Conservation (phyloP, 2,113 vertebrate species). For the Prunella himalayana region DNA sequence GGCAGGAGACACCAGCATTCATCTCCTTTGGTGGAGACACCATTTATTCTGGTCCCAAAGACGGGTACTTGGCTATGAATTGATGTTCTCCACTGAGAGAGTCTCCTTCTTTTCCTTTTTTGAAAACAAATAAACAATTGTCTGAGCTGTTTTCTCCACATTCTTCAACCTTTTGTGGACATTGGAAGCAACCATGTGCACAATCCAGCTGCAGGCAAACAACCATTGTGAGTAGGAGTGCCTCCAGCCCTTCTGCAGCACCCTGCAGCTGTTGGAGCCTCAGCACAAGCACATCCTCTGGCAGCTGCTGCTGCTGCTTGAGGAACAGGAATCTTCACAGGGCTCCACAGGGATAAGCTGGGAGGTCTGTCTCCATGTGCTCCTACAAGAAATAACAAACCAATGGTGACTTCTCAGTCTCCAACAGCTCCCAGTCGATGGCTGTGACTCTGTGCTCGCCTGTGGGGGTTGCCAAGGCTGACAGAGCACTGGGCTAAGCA, state of each 20-base stretch:
- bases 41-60: background rate
- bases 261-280: background rate
- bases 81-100: background rate
- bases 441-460: background rate
- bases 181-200: background rate
- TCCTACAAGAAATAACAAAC: background rate
- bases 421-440: background rate
- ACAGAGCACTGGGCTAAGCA: background rate
- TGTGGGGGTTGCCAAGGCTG: background rate
- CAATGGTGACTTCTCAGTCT: background rate
- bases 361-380: background rate
- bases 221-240: background rate
- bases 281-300: background rate
- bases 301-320: background rate
- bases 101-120: background rate
- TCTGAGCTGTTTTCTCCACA: conserved; percentile 7
- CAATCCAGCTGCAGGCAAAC: background rate
- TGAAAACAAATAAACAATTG: background rate
- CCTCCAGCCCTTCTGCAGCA: background rate
- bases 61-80: background rate
- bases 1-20: background rate
- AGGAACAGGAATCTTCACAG: background rate
- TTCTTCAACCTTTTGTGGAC: conserved; percentile 38
- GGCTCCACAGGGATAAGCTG: background rate
- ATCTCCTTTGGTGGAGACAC: background rate